Evolutionary conservation across 2,888 invertebrate genomes (phyloP).

Genomic region (Ceratothoa steindachneri): DNA sequence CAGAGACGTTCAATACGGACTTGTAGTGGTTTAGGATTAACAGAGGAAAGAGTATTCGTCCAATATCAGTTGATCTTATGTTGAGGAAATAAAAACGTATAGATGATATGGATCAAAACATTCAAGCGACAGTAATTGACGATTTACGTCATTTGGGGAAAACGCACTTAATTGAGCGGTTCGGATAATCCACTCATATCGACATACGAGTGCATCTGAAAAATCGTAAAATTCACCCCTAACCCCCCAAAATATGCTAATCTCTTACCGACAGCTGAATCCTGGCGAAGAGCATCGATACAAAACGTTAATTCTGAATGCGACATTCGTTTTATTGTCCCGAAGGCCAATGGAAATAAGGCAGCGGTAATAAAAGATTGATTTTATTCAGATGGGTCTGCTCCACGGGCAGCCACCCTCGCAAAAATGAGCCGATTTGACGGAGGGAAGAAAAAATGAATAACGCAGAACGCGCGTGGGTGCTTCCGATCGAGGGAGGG

Average conservation of each 20-base stretch:
- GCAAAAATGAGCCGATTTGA: constrained; percentile 15
- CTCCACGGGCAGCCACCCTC: not conserved
- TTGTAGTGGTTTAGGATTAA: too few relatives aligned
- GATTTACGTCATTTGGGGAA: not conserved
- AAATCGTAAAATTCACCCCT: constrained; percentile 10
- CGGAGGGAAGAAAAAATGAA: not conserved
- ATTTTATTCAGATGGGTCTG: constrained; percentile 12
- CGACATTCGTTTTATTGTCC: constrained; percentile 13
- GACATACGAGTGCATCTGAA: constrained; percentile 7
- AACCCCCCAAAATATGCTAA: constrained; percentile 13
- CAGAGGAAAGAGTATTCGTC: not conserved
- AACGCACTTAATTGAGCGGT: constrained; percentile 6
- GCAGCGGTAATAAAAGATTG: constrained; percentile 13
- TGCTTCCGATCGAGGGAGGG: not conserved
- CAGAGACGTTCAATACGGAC: too few relatives aligned
- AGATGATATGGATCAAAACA: not conserved
- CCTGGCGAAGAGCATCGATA: not conserved
- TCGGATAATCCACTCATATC: not conserved
- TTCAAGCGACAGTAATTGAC: not conserved
- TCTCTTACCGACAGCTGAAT: constrained; percentile 5
- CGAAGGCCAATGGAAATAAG: constrained; percentile 13
- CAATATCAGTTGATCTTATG: not conserved
- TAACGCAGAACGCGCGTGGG: not conserved
- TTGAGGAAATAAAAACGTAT: not conserved
- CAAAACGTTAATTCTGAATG: constrained; percentile 12